These are phyloP conservation scores for Polyergus mexicanus DNA, from an alignment of 1,140 invertebrate genomes.

Conservation along the genomic window DNA sequence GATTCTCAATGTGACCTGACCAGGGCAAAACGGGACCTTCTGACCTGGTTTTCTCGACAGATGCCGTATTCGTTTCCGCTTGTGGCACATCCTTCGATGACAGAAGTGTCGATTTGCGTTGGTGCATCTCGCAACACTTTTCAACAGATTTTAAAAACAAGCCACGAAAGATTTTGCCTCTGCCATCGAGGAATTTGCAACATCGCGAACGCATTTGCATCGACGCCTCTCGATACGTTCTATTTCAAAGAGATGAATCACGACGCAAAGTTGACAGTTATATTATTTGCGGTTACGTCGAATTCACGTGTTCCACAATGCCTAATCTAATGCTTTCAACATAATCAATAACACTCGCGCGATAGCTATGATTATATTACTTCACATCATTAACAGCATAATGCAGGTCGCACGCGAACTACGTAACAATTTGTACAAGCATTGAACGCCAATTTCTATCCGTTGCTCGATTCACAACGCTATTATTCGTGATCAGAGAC, in stretches of 20 bases:
- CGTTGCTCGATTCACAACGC: constrained; percentile 33
- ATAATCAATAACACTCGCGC: constrained; percentile 42
- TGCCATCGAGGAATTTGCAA: constrained; percentile 9
- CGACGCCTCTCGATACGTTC: neutral
- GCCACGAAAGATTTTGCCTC: neutral
- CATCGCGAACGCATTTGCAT: constrained; percentile 19
- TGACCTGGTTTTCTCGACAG: constrained; percentile 36
- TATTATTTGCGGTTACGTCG: constrained; percentile 16
- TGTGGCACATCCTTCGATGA: neutral
- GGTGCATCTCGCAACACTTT: neutral
- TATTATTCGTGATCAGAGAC: constrained; percentile 23
- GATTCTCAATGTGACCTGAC: constrained; percentile 50
- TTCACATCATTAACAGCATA: constrained; percentile 55
- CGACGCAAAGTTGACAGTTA: neutral
- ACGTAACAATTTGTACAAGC: constrained; percentile 55
- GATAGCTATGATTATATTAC: constrained; percentile 52
- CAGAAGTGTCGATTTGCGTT: neutral
- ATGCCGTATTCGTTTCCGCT: constrained; percentile 14
- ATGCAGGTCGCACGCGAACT: constrained; percentile 17
- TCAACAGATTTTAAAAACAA: constrained; percentile 42
- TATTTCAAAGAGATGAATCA: neutral
- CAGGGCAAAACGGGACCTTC: constrained; percentile 10
- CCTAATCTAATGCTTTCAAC: constrained; percentile 19
- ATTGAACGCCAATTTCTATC: constrained; percentile 43
- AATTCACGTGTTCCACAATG: neutral